phyloP scores from a whole-genome alignment of 2,113 vertebrate genomes.

The Crotalus tigris region DNA sequence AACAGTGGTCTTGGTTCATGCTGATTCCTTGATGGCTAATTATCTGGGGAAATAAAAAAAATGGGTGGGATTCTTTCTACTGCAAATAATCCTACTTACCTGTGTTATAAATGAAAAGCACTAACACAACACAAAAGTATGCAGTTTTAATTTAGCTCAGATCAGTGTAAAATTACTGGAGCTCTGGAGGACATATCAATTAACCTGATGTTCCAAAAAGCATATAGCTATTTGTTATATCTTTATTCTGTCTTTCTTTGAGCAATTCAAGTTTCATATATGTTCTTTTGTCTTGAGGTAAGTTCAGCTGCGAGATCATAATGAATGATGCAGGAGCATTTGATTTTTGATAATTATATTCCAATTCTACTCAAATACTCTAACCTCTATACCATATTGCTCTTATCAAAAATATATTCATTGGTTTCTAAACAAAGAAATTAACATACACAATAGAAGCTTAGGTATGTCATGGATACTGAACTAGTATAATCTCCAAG shows the following conservation, averaged over 20 bases:
- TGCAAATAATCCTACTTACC: not conserved
- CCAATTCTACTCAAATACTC: not conserved
- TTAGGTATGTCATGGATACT: not conserved
- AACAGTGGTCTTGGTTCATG: not conserved
- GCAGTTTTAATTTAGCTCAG: not conserved
- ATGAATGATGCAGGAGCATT: not conserved
- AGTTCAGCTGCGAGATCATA: not conserved
- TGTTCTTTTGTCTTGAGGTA: not conserved
- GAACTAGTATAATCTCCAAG: not conserved
- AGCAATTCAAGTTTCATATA: not conserved
- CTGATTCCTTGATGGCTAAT: not conserved
- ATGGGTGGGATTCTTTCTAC: not conserved
- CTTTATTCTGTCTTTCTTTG: not conserved
- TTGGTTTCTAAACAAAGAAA: not conserved
- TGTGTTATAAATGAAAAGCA: slow-evolving; percentile 6
- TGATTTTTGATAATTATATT: not conserved
- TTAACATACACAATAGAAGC: not conserved
- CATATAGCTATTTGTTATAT: not conserved
- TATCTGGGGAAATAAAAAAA: not conserved
- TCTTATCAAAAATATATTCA: not conserved
- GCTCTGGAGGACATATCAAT: not conserved
- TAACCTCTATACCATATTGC: not conserved
- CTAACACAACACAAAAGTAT: not conserved
- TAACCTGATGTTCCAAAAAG: not conserved
- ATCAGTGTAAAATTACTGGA: not conserved